Base-by-base conservation (phyloP, 2,888 invertebrate species). In the Spisula solida region DNA sequence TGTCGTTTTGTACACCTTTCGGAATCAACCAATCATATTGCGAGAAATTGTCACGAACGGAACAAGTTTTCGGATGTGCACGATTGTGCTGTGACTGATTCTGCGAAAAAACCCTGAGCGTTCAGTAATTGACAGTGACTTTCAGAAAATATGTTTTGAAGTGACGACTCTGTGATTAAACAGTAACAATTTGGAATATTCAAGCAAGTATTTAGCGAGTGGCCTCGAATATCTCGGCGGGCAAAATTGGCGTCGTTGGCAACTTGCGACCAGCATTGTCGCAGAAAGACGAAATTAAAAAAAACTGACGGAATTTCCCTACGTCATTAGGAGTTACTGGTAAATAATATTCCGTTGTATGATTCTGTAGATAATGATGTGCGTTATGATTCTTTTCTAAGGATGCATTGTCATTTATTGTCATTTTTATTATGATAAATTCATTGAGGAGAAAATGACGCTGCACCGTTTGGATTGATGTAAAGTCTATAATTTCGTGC, bases 221-320 rank as follows among this genome's bases (percentile, higher is more conserved):
- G 16, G 83, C 75, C 83, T 75, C 70, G 75, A 75, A 70, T 31
- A 31, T 16, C 47, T 41, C 18, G 47, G 56, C 79, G 47, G 20
- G 86, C 66, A 29, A 70, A 66, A 51, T 60, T 56, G 56, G 89
- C 89, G 87, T 87, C 89, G 29, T 87, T 90, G 89, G 85, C 87
- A 90, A 75, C 75, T 75, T 34, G 75, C 75, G 34, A 75, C 14
- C 34, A 12, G 87, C 66, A 87, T 85, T 87, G 89, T 89, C 56
- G 82, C 85, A 78, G 79, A 75, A 60, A 78, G 89, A 78, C 16
- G 31, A 75, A 34, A 16, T 20, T 18, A 18, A 31, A 34, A 34
- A 20, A 2, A 29, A 25, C 25, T 48, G 82, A 34, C 41, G 41
- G 12, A 34, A 14, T 56, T 18, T 12, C 2, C 56, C 8, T 34